A percentile compares a stretch with the other conserved stretches of the same genome.
phyloP scores from a whole-genome alignment of 1,140 invertebrate species.

The Scaptomyza montana region DNA sequence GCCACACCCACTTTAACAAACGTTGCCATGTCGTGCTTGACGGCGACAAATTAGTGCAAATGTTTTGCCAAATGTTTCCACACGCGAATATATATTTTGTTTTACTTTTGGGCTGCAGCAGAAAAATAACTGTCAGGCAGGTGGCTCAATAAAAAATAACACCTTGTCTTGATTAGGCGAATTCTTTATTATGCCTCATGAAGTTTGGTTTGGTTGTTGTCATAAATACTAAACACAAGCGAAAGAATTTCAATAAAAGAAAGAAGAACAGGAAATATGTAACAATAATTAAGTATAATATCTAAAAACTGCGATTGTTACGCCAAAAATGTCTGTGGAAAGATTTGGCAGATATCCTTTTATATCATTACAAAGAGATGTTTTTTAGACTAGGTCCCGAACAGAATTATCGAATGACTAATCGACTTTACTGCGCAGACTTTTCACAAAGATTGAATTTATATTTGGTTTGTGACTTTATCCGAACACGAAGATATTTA shows the following conservation, averaged over 20 bases:
- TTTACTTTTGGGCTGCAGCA: neutral
- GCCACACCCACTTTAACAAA: neutral
- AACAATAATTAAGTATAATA: neutral
- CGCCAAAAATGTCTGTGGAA: no score
- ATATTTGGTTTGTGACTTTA: no score
- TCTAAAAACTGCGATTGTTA: neutral
- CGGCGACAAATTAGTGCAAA: constrained; percentile 65
- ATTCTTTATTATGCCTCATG: neutral
- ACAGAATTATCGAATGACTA: no score
- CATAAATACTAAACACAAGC: constrained; percentile 1
- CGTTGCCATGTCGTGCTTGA: constrained; percentile 37
- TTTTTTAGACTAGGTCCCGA: no score
- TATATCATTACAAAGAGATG: no score
- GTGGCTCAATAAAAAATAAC: constrained; percentile 48
- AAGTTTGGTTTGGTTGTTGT: constrained; percentile 4
- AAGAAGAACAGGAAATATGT: constrained; percentile 2
- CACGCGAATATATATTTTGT: constrained; percentile 20
- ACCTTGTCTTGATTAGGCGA: constrained; percentile 51
- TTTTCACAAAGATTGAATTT: no score
- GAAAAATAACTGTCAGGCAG: constrained; percentile 12
- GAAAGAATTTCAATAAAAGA: constrained; percentile 6
- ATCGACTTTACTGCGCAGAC: no score
- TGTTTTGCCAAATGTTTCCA: constrained; percentile 43
- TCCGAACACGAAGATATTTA: no score
- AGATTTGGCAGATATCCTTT: no score